Evolutionary conservation across 2,113 vertebrate genomes (phyloP).

Genomic region (Hemicordylus capensis): DNA sequence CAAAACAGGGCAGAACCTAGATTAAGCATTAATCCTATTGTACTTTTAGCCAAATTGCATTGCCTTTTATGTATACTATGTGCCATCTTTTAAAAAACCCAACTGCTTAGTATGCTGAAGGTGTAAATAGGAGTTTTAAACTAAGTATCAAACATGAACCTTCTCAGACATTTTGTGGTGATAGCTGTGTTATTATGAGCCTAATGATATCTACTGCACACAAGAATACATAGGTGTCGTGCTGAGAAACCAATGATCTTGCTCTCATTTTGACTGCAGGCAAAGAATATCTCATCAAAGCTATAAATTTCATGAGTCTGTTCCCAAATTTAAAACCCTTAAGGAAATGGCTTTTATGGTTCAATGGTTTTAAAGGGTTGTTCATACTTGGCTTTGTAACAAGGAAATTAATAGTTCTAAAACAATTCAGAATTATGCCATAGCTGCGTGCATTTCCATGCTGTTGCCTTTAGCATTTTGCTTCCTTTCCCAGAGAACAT

Average conservation of each 20-base stretch:
- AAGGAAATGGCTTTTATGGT: conserved; percentile 92
- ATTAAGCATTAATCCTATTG: conserved; percentile 58
- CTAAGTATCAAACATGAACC: conserved; percentile 77
- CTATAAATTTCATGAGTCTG: conserved; percentile 87
- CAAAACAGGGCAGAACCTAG: conserved; percentile 40
- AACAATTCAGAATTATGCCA: conserved; percentile 89
- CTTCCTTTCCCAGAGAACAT: conserved; percentile 65
- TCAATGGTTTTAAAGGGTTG: conserved; percentile 87
- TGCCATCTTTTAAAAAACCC: conserved; percentile 45
- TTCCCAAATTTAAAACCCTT: conserved; percentile 87
- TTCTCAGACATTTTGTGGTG: conserved; percentile 83
- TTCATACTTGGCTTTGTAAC: conserved; percentile 89
- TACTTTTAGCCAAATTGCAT: conserved; percentile 54
- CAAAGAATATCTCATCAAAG: conserved; percentile 86
- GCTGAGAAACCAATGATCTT: conserved; percentile 91
- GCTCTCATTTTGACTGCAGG: conserved; percentile 86
- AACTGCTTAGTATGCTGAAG: conserved; percentile 83
- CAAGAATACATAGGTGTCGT: conserved; percentile 83
- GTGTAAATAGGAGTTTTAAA: conserved; percentile 81
- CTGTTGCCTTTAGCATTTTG: conserved; percentile 68
- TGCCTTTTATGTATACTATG: conserved; percentile 35
- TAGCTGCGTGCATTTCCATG: conserved; percentile 79
- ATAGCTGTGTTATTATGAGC: conserved; percentile 85
- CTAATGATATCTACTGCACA: conserved; percentile 88
- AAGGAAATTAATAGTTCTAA: conserved; percentile 92